Conservation (phyloP, 2,113 vertebrate genomes). For the Leuciscus idus region DNA sequence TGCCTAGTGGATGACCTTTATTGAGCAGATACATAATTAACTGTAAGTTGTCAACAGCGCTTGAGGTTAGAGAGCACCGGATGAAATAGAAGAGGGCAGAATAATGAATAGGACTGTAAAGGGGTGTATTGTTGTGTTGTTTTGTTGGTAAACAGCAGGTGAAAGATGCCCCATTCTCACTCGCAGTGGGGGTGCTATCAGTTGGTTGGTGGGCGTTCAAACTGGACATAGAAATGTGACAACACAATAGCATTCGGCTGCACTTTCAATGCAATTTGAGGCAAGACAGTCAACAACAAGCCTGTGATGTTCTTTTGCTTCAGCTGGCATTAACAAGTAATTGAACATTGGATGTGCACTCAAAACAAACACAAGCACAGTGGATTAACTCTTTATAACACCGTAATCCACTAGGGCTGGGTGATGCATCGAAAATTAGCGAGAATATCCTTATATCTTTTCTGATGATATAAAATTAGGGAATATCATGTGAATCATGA, state of each 20-base stretch:
- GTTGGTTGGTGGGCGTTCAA: conserved; percentile 52
- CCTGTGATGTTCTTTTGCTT: conserved; percentile 17
- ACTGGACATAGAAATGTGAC: conserved; percentile 48
- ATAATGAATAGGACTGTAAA: not conserved
- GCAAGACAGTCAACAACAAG: not conserved
- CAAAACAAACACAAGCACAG: not conserved
- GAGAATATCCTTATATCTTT: no score
- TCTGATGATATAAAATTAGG: no score
- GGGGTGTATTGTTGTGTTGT: not conserved
- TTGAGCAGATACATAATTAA: not conserved
- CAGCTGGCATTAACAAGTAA: not conserved
- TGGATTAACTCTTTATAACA: not conserved
- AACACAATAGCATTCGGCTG: conserved; percentile 21
- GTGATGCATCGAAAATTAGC: no score
- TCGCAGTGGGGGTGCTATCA: conserved; percentile 26
- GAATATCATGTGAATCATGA: no score
- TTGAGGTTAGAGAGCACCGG: not conserved
- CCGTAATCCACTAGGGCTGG: no score
- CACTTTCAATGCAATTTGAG: not conserved
- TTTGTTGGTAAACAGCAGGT: conserved; percentile 37
- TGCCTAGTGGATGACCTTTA: not conserved
- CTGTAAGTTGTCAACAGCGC: not conserved
- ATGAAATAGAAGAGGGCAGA: not conserved
- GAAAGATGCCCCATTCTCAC: conserved; percentile 18
- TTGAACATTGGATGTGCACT: not conserved